Evolutionary conservation across 2,113 vertebrate genomes (phyloP), one percentile per base, ranked within the genome.

Genomic region (Syrrhaptes paradoxus): DNA sequence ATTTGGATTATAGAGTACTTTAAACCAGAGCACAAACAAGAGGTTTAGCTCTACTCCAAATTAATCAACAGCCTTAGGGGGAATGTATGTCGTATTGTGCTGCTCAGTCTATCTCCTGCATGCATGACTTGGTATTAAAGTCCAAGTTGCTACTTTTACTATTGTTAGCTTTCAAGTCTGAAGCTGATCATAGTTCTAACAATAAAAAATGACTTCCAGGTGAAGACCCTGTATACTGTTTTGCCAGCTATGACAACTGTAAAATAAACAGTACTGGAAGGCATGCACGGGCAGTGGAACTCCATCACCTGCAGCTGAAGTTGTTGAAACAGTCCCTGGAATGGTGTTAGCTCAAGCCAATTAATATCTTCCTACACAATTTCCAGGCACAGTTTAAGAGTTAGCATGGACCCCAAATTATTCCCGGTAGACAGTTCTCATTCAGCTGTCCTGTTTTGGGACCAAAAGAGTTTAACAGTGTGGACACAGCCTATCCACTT

Each of bases 31-130:
- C 3, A 18, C 28, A 81, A 66, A 46, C 2, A 67, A 49, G 36
- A 83, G 13, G 13, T 73, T 88, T 62, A 74, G 3, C 11, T 81
- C n/a, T 62, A 34, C 81, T 95, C 20, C 55, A 51, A 49, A 58
- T 63, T 77, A 71, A 46, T 79, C 51, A 71, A 26, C 25, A 86
- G 15, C 31, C 63, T 91, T 25, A 3, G 8, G 46, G 34, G 32
- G 29, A 87, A 24, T 0, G 0, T 58, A 25, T 7, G 31, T 7
- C 7, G 7, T 24, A 62, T 22, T 71, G 55, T 2, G 3, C 55
- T 63, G 11, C 13, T 77, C 41, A 22, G n/a, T 87, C 81, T 86
- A 20, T n/a, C 12, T 87, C 46, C 43, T 74, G 25, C 2, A 0
- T 74, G 17, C 7, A 5, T 46, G 51, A 66, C 38, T 73, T 25